A percentile compares a stretch with the other conserved stretches of the same genome.
phyloP scores from a whole-genome alignment of 1,140 invertebrate genomes.

The Stegodyphus dumicola region DNA sequence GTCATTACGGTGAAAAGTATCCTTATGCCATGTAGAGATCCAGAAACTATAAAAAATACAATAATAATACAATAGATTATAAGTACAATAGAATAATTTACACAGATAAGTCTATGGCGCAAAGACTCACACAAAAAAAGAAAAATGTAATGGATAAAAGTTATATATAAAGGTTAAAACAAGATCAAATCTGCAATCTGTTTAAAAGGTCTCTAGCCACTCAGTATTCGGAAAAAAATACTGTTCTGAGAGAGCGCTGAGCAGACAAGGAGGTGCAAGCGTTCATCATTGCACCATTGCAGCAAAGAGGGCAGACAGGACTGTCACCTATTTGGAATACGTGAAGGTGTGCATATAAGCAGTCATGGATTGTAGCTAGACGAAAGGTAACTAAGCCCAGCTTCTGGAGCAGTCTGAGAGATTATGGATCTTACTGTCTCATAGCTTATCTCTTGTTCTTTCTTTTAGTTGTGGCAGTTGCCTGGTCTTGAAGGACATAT shows the following conservation, averaged over 20 bases:
- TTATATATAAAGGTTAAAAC: background rate
- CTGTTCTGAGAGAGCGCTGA: background rate
- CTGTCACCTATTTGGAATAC: background rate
- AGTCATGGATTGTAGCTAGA: no score
- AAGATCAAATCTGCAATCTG: background rate
- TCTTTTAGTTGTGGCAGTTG: background rate
- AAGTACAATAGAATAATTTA: no score
- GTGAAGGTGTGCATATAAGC: background rate
- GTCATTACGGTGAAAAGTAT: no score
- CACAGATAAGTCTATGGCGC: no score
- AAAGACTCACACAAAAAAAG: no score
- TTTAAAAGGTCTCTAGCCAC: background rate
- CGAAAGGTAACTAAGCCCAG: no score
- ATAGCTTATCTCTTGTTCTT: background rate
- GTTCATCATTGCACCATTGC: background rate
- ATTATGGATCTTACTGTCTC: background rate
- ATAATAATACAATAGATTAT: no score
- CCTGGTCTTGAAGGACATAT: background rate
- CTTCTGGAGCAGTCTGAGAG: background rate
- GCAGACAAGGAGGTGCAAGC: background rate
- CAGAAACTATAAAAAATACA: no score
- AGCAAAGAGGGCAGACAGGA: background rate
- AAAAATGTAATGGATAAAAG: no score
- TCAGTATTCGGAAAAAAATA: background rate
- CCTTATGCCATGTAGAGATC: no score